Evolutionary conservation across 2,797 vertebrate genomes (phyloP).

Genomic region (Anguilla marmorata): DNA sequence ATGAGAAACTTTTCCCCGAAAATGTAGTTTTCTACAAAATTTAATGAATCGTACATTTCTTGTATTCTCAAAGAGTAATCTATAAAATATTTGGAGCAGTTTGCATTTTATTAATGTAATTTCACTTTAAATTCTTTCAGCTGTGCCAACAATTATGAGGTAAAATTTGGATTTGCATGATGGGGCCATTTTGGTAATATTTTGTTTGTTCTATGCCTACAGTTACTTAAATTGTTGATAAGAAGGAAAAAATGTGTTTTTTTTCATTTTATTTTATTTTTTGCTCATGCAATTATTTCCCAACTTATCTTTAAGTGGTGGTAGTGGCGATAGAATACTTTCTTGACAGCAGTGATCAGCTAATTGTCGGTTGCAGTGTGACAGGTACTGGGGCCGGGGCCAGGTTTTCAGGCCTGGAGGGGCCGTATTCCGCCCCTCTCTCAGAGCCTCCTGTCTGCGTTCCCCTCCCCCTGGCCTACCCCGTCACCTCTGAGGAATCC

Average conservation of each 20-base stretch:
- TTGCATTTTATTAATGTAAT: no score
- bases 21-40: no score
- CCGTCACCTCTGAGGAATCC: slow-evolving; percentile 34
- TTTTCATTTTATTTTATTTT: neutral
- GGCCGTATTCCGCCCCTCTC: neutral
- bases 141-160: neutral
- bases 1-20: neutral
- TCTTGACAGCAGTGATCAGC: neutral
- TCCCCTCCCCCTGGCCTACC: neutral
- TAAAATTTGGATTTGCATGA: neutral
- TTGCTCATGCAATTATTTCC: neutral
- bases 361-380: neutral
- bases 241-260: neutral
- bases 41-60: no score
- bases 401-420: neutral
- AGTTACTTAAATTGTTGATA: neutral
- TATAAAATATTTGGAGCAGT: no score
- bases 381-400: neutral
- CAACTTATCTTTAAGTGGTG: neutral
- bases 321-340: neutral
- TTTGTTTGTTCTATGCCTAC: neutral
- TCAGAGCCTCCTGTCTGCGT: no score
- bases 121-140: neutral
- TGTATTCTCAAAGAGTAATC: no score
- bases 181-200: neutral